A percentile compares a stretch with the other conserved stretches of the same genome.
Conservation (phyloP, 2,888 invertebrate species). For the Ornithoptera priamus region DNA sequence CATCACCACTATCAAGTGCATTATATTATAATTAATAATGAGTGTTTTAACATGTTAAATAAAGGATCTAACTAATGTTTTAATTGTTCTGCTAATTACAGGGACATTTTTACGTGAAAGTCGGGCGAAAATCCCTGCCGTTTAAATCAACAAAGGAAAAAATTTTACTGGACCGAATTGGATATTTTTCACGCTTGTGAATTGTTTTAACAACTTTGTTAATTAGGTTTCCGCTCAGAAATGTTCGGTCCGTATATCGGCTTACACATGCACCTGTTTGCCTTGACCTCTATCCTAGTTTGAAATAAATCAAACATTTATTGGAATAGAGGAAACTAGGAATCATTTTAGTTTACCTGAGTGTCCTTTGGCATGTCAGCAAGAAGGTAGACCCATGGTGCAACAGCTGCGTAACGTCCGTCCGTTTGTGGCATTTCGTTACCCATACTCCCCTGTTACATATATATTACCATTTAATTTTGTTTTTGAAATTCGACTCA, state of each 20-base stretch:
- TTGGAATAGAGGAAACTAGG: not conserved
- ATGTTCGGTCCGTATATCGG: slow-evolving; percentile 1
- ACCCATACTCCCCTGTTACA: slow-evolving; percentile 56
- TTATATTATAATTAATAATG: not conserved
- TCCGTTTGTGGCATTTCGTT: slow-evolving; percentile 76
- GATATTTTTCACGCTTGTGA: slow-evolving; percentile 3
- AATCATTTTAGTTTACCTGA: slow-evolving; percentile 51
- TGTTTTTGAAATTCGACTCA: not conserved
- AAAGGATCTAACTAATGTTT: slow-evolving; percentile 8
- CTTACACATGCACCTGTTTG: not conserved
- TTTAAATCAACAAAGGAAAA: slow-evolving; percentile 21
- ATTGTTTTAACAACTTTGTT: slow-evolving; percentile 18
- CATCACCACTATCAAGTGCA: not conserved
- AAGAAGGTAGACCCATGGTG: slow-evolving; percentile 68
- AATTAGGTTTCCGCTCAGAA: slow-evolving; percentile 12
- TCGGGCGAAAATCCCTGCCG: slow-evolving; percentile 16
- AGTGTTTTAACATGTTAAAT: not conserved
- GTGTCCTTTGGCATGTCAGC: slow-evolving; percentile 66
- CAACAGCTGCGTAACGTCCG: slow-evolving; percentile 68
- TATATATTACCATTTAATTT: not conserved
- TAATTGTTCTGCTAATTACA: slow-evolving; percentile 21
- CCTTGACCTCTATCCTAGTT: not conserved
- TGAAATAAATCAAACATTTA: not conserved
- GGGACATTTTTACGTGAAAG: slow-evolving; percentile 14
- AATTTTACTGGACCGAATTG: slow-evolving; percentile 17